phyloP scores from a whole-genome alignment of 2,888 invertebrate genomes.

The Axea sp. region DNA sequence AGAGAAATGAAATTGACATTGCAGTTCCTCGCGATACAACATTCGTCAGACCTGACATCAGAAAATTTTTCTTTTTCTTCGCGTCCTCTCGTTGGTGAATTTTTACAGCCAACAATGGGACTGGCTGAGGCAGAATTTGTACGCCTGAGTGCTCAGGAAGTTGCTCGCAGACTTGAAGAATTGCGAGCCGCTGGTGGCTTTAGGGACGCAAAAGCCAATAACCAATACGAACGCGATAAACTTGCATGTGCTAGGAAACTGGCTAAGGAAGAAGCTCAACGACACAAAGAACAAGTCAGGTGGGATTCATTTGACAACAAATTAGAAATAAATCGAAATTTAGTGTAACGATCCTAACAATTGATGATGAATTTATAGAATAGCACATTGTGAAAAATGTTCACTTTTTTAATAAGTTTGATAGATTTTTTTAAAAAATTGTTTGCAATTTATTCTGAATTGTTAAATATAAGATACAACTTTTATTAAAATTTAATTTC shows the following conservation, averaged over 20 bases:
- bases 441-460: too few relatives aligned
- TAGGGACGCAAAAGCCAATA: slow-evolving; percentile 79
- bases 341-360: too few relatives aligned
- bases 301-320: too few relatives aligned
- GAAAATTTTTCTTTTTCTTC: slow-evolving; percentile 97
- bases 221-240: slow-evolving; percentile 77
- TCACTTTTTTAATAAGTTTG: too few relatives aligned
- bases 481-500: too few relatives aligned
- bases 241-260: slow-evolving; percentile 85
- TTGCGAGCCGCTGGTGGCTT: slow-evolving; percentile 85
- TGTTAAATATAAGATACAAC: too few relatives aligned
- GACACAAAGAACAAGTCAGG: slow-evolving; percentile 80
- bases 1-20: too few relatives aligned
- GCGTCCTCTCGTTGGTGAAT: slow-evolving; percentile 93
- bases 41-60: slow-evolving; percentile 83
- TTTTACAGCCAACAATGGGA: slow-evolving; percentile 86
- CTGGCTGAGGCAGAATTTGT: slow-evolving; percentile 86
- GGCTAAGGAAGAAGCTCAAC: slow-evolving; percentile 84
- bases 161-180: slow-evolving; percentile 85
- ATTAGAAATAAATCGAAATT: too few relatives aligned
- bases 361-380: too few relatives aligned
- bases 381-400: too few relatives aligned
- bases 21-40: slow-evolving; percentile 77
- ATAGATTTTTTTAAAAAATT: too few relatives aligned
- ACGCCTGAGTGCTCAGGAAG: slow-evolving; percentile 89